Evolutionary conservation across 1,140 invertebrate species (phyloP), one percentile per base, ranked within the genome.

Genomic region (Solen grandis): DNA sequence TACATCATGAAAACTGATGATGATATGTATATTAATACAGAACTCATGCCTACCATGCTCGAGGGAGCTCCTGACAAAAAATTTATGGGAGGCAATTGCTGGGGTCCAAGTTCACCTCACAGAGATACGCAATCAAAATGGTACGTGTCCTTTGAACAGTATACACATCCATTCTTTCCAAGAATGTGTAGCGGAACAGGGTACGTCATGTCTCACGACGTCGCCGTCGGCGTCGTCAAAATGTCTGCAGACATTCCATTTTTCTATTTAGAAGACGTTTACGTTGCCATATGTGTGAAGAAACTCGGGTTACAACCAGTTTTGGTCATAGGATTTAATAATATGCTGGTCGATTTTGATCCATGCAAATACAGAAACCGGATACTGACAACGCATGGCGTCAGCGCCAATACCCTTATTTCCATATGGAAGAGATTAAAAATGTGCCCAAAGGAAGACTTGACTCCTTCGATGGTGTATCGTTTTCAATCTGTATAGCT

Each of bases 161-260:
- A 90, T 87, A 84, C 82, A 19, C 81, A 65, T 16, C 75, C 81
- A 19, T 76, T 82, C 19, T 93, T 91, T 84, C 92, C 92, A n/a
- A 59, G 70, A 8, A 93, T 91, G 68, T 92, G 92, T 84, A 70
- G 86, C 14, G 92, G 92, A 19, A 89, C 90, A 70, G 88, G 78
- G 14, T 88, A 92, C 31, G 68, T 92, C 10, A 87, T 91, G 65
- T 87, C 89, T 35, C 79, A 83, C 5, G 79, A 88, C 50, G 79
- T 91, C 22, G 87, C 91, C 0, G 81, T 78, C 31, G 60, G 84
- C 50, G 59, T 93, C 22, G 87, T 88, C 35, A 62, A 70, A 10
- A 82, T 80, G 8, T 86, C 88, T 0, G n/a, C 59, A 35, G 41
- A 83, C 33, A 77, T 85, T 13, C 89, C 88, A 0, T 89, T 85